A percentile compares a stretch with the other conserved stretches of the same genome.
These are phyloP conservation scores for Drosophila ogumai DNA, from an alignment of 1,140 invertebrate species.

Conservation along the genomic window DNA sequence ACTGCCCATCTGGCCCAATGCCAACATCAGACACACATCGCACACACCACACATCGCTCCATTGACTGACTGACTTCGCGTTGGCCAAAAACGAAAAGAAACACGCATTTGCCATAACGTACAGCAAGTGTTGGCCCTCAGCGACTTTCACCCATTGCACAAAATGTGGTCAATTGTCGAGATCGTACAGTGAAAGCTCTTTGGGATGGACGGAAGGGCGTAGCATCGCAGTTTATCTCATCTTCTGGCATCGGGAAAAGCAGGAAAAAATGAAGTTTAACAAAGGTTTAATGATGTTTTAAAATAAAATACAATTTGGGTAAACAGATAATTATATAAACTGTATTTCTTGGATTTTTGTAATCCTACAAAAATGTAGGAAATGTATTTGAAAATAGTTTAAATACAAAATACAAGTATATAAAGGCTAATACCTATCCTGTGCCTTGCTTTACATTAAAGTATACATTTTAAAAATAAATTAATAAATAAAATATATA, in stretches of 20 bases:
- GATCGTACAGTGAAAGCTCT: conserved; percentile 27
- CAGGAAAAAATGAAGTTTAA: neutral
- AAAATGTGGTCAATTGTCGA: conserved; percentile 37
- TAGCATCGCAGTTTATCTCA: neutral
- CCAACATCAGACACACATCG: neutral
- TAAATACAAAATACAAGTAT: no score
- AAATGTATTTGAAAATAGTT: no score
- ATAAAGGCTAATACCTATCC: no score
- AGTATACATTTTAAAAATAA: no score
- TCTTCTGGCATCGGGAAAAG: neutral
- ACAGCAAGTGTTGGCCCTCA: conserved; percentile 41
- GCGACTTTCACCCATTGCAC: conserved; percentile 63
- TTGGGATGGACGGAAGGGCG: neutral
- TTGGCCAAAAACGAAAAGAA: conserved; percentile 37
- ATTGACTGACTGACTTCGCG: conserved; percentile 25
- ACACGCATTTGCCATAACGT: conserved; percentile 23
- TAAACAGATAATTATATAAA: neutral
- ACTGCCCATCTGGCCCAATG: neutral
- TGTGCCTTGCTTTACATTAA: no score
- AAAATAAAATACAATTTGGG: neutral
- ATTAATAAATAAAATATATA: no score
- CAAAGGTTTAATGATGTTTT: neutral
- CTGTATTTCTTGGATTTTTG: neutral
- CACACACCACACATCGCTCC: conserved; percentile 6
- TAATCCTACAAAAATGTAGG: no score